Percentiles rank a stretch among this genome's conserved stretches.
Conservation (phyloP, 2,888 invertebrate genomes). For the Mallateleia sp. region DNA sequence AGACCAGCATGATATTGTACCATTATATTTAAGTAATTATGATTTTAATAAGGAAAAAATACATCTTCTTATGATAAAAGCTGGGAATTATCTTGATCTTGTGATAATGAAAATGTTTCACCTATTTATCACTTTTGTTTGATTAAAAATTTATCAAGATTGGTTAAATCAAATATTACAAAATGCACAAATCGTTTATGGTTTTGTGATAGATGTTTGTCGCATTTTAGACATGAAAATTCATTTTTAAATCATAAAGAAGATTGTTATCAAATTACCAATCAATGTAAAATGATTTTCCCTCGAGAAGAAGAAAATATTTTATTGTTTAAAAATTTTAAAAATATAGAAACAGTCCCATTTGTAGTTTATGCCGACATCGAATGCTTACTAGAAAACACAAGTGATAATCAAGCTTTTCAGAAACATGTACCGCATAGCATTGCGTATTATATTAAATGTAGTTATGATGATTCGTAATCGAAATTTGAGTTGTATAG, state of each 20-base stretch:
- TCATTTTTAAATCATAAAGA: conserved; percentile 34
- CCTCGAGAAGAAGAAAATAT: conserved; percentile 17
- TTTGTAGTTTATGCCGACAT: conserved; percentile 65
- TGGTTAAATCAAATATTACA: conserved; percentile 32
- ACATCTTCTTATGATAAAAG: conserved; percentile 63
- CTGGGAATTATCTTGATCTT: conserved; percentile 16
- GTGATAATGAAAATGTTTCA: conserved; percentile 30
- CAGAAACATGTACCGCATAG: not conserved
- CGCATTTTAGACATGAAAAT: conserved; percentile 28
- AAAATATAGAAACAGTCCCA: conserved; percentile 46
- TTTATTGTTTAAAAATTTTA: conserved; percentile 60
- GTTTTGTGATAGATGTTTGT: conserved; percentile 22
- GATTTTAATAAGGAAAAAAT: conserved; percentile 29
- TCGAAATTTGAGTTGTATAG: not conserved
- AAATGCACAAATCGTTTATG: not conserved
- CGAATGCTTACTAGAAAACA: too few species aligned
- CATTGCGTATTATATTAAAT: conserved; percentile 8
- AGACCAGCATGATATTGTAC: conserved; percentile 56
- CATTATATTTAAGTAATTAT: conserved; percentile 59
- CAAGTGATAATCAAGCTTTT: too few species aligned
- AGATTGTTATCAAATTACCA: conserved; percentile 19
- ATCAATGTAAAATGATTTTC: conserved; percentile 37
- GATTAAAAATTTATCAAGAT: conserved; percentile 36
- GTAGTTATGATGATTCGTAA: conserved; percentile 10
- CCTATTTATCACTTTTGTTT: conserved; percentile 47